Evolutionary conservation across 1,140 invertebrate genomes (phyloP), one percentile per base, ranked within the genome.

Genomic region (Bombus polaris): DNA sequence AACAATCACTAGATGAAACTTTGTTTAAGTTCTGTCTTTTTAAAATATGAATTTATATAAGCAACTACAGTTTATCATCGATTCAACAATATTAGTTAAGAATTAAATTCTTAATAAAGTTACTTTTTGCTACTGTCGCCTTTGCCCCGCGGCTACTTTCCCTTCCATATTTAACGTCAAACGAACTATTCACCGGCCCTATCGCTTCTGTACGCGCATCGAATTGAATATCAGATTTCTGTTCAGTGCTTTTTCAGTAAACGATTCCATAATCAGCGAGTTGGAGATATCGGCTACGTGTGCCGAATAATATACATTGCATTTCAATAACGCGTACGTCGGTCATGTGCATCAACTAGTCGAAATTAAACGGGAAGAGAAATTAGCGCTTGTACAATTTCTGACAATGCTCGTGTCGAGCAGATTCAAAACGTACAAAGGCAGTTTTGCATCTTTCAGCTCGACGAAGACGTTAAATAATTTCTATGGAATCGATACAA

Each of bases 181-280:
- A 85, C 42, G 78, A 85, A 74, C 77, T 66, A 74, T 81, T 85
- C 83, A 79, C 44, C 22, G 44, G 8, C 6, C 44, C 44, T 53
- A 37, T 81, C 35, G 13, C 42, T 37, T 81, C 57, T 57, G 78
- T 74, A 42, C 68, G 83, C 78, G 35, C 57, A 22, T 42, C 83
- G 42, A 85, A 85, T 81, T 81, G 53, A 44, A 74, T 85, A 81
- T 85, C 78, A 78, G 70, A 62, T 66, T 85, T 18, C 83, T 66
- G 53, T 85, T 84, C 78, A 35, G 35, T 15, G 57, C 81, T 81
- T 85, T 85, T 74, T 68, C 77, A 47, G 83, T 66, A 74, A 85
- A 85, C 83, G 83, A 81, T 81, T 85, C 44, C 37, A 74, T 85
- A 85, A 85, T 85, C 83, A 74, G 35, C 44, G n/a, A 8, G 3